phyloP scores from a whole-genome alignment of 1,140 invertebrate species.

The Heliconius congener region DNA sequence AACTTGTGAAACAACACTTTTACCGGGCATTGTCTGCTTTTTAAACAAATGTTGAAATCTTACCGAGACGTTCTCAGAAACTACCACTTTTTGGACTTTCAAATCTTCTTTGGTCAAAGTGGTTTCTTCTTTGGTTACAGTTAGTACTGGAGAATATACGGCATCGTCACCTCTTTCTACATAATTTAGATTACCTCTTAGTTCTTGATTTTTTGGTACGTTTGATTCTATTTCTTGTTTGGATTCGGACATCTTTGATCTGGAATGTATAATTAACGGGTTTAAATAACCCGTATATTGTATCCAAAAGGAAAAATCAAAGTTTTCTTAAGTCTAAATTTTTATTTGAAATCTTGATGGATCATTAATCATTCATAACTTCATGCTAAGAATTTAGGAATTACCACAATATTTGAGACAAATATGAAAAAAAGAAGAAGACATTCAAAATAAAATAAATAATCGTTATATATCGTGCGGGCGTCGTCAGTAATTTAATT shows the following conservation, averaged over 20 bases:
- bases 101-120: slow-evolving; percentile 59
- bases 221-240: slow-evolving; percentile 45
- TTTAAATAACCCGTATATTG: too few species aligned
- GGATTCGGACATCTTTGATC: slow-evolving; percentile 38
- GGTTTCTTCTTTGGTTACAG: slow-evolving; percentile 59
- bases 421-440: too few species aligned
- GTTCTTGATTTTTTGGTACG: slow-evolving; percentile 54
- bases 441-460: too few species aligned
- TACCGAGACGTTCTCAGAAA: slow-evolving; percentile 68
- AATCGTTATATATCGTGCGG: too few species aligned
- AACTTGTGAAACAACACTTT: slow-evolving; percentile 58
- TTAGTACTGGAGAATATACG: slow-evolving; percentile 57
- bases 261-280: slow-evolving; percentile 19
- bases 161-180: slow-evolving; percentile 32
- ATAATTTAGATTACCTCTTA: slow-evolving; percentile 37
- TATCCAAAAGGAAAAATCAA: too few species aligned
- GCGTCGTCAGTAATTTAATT: too few species aligned
- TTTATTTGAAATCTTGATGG: too few species aligned
- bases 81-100: slow-evolving; percentile 61
- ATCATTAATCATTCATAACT: too few species aligned
- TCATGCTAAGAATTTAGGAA: too few species aligned
- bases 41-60: slow-evolving; percentile 71
- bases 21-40: slow-evolving; percentile 56
- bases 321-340: too few species aligned
- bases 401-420: too few species aligned